These are phyloP conservation scores for Deroplatys truncata DNA, from an alignment of 2,888 invertebrate species.

Conservation along the genomic window DNA sequence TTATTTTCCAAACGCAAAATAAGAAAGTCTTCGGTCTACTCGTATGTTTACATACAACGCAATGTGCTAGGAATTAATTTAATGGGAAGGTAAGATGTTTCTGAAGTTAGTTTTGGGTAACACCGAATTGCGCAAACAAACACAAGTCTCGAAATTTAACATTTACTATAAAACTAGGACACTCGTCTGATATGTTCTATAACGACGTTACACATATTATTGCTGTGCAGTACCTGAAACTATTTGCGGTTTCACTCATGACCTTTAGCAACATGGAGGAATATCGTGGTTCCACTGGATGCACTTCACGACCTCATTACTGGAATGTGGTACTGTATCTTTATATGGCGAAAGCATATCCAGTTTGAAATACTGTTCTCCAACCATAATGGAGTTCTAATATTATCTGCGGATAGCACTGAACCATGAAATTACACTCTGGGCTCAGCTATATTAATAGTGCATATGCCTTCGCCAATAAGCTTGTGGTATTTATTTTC, in stretches of 20 bases:
- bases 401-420: neutral
- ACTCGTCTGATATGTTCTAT: neutral
- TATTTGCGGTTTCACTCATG: neutral
- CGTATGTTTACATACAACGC: no score
- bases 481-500: no score
- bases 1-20: no score
- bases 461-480: no score
- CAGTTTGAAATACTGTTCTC: no score
- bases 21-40: no score
- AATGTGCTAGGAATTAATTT: no score
- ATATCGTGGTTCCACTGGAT: neutral
- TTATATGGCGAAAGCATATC: neutral
- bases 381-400: neutral
- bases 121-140: neutral
- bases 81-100: no score
- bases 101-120: no score
- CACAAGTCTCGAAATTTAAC: neutral
- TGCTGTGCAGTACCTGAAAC: neutral
- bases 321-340: neutral
- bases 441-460: neutral
- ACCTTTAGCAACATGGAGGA: neutral
- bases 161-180: neutral
- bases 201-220: neutral
- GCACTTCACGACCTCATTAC: neutral
- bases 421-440: neutral